Percentiles rank a stretch among this genome's conserved stretches.
phyloP scores from a whole-genome alignment of 2,113 vertebrate genomes.

The Corvus moneduloides region DNA sequence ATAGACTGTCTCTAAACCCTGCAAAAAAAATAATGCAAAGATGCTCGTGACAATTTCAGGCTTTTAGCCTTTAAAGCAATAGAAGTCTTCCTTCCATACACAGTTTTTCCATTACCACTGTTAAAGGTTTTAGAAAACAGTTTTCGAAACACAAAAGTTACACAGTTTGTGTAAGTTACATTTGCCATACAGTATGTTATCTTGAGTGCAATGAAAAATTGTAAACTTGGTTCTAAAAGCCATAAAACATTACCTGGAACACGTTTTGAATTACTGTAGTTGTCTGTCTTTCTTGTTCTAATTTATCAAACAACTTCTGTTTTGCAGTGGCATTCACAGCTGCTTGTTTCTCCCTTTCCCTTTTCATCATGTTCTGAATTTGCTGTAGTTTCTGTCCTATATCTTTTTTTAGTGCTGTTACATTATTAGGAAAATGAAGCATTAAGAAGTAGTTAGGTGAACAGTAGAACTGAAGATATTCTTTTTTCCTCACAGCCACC shows the following conservation, averaged over 20 bases:
- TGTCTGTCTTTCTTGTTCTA: constrained; percentile 35
- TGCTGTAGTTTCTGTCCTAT: constrained; percentile 28
- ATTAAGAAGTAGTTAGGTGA: not conserved
- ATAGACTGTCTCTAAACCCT: not conserved
- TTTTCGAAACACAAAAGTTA: too few relatives aligned
- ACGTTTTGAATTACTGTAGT: constrained; percentile 62
- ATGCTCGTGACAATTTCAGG: not conserved
- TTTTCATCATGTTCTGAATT: not conserved
- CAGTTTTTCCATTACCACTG: not conserved
- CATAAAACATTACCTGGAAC: constrained; percentile 70
- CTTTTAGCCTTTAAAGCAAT: not conserved
- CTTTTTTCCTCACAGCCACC: not conserved
- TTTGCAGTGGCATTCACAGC: not conserved
- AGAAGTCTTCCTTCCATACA: not conserved
- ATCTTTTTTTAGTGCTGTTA: constrained; percentile 61
- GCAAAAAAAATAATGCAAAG: not conserved
- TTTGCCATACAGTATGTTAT: not conserved
- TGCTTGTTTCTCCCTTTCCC: not conserved
- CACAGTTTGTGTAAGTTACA: not conserved
- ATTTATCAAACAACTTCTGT: not conserved
- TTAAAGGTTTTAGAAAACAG: not conserved
- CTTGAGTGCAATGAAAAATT: not conserved
- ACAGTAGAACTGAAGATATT: not conserved
- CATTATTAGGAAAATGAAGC: not conserved
- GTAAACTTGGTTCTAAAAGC: not conserved